A percentile compares a stretch with the other conserved stretches of the same genome.
Conservation (phyloP, 2,113 vertebrate species). For the Onychostoma macrolepis region DNA sequence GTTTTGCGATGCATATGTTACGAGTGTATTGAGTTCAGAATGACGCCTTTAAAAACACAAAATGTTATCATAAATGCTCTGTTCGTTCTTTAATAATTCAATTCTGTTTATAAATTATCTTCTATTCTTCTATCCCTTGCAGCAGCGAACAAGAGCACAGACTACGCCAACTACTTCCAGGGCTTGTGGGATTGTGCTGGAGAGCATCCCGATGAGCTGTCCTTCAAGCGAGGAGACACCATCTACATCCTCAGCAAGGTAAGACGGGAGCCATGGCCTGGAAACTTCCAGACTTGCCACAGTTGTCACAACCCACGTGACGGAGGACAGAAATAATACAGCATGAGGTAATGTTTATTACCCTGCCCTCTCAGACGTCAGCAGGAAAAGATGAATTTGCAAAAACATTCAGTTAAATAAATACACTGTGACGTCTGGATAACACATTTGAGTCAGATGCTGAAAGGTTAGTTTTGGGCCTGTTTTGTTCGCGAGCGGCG, state of each 20-base stretch:
- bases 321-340: not conserved
- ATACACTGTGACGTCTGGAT: conserved; percentile 1
- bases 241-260: conserved; percentile 98
- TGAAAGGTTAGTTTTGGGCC: not conserved
- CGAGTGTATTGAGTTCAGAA: not conserved
- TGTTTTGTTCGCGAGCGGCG: conserved; percentile 44
- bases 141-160: conserved; percentile 81
- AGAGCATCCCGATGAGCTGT: conserved; percentile 85
- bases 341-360: conserved; percentile 7
- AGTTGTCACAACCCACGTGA: conserved; percentile 8
- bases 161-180: conserved; percentile 94
- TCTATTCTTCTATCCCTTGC: conserved; percentile 37
- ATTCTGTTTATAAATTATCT: not conserved
- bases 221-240: conserved; percentile 92
- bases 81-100: not conserved
- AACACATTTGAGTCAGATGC: not conserved
- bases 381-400: conserved; percentile 11
- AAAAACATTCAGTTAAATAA: not conserved
- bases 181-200: conserved; percentile 92
- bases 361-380: not conserved
- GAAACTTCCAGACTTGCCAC: conserved; percentile 1
- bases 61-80: not conserved
- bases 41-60: not conserved
- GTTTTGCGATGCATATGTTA: not conserved
- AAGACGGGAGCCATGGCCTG: conserved; percentile 52